Percentiles rank a stretch among this genome's conserved stretches.
Conservation (phyloP, 2,888 invertebrate genomes). For the Napeogenes sylphis region DNA sequence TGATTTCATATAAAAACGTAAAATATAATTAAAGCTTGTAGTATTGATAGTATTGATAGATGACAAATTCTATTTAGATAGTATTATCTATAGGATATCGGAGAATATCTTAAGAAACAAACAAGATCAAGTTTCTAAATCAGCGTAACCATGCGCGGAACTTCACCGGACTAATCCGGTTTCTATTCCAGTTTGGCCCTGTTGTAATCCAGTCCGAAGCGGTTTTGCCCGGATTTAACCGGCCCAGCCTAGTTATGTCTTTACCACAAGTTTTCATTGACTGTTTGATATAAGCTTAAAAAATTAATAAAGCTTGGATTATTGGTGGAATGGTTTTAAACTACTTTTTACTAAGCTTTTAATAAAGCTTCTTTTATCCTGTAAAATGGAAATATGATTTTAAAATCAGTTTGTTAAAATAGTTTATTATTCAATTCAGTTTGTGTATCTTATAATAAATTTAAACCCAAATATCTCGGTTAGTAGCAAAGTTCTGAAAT, state of each 20-base stretch:
- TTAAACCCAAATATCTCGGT: not conserved
- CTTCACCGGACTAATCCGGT: slow-evolving; percentile 66
- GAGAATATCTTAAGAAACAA: slow-evolving; percentile 62
- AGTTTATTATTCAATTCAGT: slow-evolving; percentile 2
- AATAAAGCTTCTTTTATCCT: slow-evolving; percentile 2
- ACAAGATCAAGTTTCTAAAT: slow-evolving; percentile 67
- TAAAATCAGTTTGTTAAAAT: not conserved
- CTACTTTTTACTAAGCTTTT: too few species aligned
- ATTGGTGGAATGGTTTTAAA: too few species aligned
- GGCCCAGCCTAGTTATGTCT: slow-evolving; percentile 32
- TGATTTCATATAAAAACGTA: too few species aligned
- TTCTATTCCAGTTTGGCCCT: slow-evolving; percentile 52
- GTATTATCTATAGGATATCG: slow-evolving; percentile 23
- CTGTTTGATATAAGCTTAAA: not conserved
- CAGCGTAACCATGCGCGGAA: slow-evolving; percentile 70
- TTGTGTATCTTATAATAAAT: not conserved
- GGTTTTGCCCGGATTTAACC: slow-evolving; percentile 51
- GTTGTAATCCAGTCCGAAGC: slow-evolving; percentile 57
- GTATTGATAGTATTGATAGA: too few species aligned
- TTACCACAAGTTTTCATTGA: slow-evolving; percentile 19
- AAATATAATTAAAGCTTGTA: not conserved
- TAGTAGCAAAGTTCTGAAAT: slow-evolving; percentile 7
- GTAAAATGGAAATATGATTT: not conserved
- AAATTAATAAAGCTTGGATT: too few species aligned
- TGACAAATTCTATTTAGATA: slow-evolving; percentile 15